Evolutionary conservation across 2,888 invertebrate species (phyloP).

Genomic region (Hedychridium roseum): DNA sequence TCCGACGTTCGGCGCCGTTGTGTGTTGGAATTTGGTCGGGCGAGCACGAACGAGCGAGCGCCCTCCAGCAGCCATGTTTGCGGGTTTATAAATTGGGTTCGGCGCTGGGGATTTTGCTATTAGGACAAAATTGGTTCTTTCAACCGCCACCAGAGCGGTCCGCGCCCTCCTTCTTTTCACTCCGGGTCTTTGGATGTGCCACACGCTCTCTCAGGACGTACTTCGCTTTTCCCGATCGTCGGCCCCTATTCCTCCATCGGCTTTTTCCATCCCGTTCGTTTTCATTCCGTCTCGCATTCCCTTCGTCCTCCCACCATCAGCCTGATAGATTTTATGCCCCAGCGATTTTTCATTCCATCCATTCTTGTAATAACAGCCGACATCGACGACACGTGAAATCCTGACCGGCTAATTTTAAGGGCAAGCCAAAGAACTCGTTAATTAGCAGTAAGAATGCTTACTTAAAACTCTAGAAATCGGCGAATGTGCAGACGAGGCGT

Average conservation of each 20-base stretch:
- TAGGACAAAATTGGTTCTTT: constrained; percentile 65
- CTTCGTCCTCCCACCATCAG: constrained; percentile 18
- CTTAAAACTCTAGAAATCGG: too few relatives aligned
- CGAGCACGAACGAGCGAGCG: constrained; percentile 26
- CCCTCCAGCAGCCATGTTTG: constrained; percentile 60
- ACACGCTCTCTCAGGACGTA: constrained; percentile 18
- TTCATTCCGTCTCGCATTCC: constrained; percentile 27
- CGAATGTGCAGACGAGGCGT: too few relatives aligned
- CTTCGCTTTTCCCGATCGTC: constrained; percentile 24
- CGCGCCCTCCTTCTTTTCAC: constrained; percentile 29
- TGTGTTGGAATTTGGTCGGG: constrained; percentile 43
- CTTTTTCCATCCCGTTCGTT: background rate
- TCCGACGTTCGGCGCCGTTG: constrained; percentile 45
- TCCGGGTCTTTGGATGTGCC: constrained; percentile 26
- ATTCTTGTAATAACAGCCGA: too few relatives aligned
- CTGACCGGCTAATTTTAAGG: too few relatives aligned
- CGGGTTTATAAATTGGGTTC: constrained; percentile 64
- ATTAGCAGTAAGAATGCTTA: too few relatives aligned
- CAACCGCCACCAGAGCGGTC: constrained; percentile 61
- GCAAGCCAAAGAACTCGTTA: too few relatives aligned
- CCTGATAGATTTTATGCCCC: too few relatives aligned
- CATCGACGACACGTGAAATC: too few relatives aligned
- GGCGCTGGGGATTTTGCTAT: constrained; percentile 64
- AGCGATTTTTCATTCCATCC: too few relatives aligned
- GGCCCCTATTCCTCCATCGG: constrained; percentile 20